Conservation (phyloP, 2,888 invertebrate species). For the Andrena praecox region DNA sequence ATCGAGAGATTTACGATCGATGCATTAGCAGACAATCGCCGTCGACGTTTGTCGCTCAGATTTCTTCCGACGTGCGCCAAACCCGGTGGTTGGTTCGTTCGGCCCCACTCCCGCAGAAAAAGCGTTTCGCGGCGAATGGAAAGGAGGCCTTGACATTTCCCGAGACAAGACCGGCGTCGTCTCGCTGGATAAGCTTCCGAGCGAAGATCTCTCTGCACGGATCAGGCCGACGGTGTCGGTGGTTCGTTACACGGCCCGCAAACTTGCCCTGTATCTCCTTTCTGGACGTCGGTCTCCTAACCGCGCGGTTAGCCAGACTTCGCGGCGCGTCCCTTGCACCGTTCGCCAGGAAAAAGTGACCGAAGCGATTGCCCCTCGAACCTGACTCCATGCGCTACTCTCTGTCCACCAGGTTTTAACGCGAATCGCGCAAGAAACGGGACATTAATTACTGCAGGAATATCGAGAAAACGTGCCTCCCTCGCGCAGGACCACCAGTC, state of each 20-base stretch:
- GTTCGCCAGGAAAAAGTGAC: not conserved
- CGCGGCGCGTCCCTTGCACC: not conserved
- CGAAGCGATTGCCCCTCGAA: no score
- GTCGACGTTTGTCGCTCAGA: conserved; percentile 28
- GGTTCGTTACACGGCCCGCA: conserved; percentile 27
- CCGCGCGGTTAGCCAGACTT: conserved; percentile 2
- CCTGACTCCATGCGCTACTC: not conserved
- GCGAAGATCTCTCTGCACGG: conserved; percentile 36
- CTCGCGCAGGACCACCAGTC: conserved; percentile 4
- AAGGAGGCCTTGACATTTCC: conserved; percentile 75
- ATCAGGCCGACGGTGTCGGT: conserved; percentile 22
- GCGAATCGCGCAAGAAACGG: conserved; percentile 11
- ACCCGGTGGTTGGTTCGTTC: not conserved
- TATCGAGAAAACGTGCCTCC: not conserved
- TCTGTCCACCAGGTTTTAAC: not conserved
- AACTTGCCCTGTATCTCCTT: not conserved
- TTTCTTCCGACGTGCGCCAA: not conserved
- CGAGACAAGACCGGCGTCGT: conserved; percentile 47
- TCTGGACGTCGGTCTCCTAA: not conserved
- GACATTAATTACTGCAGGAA: conserved; percentile 11
- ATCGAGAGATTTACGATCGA: conserved; percentile 52
- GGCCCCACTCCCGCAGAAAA: conserved; percentile 37
- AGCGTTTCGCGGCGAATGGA: conserved; percentile 57
- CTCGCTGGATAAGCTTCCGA: conserved; percentile 44
- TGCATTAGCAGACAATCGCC: conserved; percentile 44